Evolutionary conservation across 2,113 vertebrate species (phyloP), one percentile per base, ranked within the genome.

Genomic region (Poeciliopsis retropinna): DNA sequence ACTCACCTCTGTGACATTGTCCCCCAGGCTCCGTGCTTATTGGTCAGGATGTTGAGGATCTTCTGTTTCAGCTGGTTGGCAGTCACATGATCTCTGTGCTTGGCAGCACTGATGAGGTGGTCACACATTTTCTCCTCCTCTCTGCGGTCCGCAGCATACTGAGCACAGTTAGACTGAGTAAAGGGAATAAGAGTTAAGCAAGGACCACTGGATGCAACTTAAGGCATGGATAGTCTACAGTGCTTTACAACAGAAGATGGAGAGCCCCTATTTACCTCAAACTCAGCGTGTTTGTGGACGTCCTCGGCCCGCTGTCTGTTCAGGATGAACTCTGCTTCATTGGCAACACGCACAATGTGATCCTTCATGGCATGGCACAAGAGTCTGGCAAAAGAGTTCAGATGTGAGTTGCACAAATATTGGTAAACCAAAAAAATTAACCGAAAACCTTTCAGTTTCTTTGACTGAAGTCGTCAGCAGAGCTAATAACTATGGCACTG

Each of bases 101-200:
- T 99, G 1, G 98, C 97, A 0, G 98, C 98, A n/a, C 98, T 98
- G 89, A 99, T 99, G 71, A 99, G 97, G 71, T 99, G 98, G 79
- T 99, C 98, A 61, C 98, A 99, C 98, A 99, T 99, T 91, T 98
- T 99, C 88, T 99, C 98, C 83, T 99, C 98, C 73, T 99, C 98
- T 79, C 96, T 94, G 66, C 98, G 93, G 84, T 99, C 98, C 3
- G 97, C 97, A 11, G 98, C 98, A 22, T 99, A 99, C 85, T 99
- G 98, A 41, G 97, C 98, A 70, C 98, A 99, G 84, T 98, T 98
- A 0, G 98, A 99, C 98, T 99, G 81, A 62, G 28, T 25, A 31
- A 15, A 2, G 12, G 30, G 19, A 51, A 12, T 29, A n/a, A 3
- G 47, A 66, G 15, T 31, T 51, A n/a, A 66, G 60, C 28, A 19